Evolutionary conservation across 2,113 vertebrate genomes (phyloP), one percentile per base, ranked within the genome.

Genomic region (Proteles cristata): DNA sequence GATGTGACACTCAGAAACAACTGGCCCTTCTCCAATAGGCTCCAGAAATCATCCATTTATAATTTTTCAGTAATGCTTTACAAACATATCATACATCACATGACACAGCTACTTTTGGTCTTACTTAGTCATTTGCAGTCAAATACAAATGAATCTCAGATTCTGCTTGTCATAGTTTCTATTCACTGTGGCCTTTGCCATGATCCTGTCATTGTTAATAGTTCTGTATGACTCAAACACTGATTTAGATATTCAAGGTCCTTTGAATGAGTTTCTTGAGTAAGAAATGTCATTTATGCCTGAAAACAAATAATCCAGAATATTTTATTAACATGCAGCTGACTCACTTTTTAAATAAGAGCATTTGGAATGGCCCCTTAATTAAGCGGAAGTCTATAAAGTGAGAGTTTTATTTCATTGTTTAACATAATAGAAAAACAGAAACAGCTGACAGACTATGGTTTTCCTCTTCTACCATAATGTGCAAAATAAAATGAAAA

Each of bases 111-210:
- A 90, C 88, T 96, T 91, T 48, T 83, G 69, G 68, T 85, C 66
- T 83, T 21, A 9, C 69, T 97, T 92, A 96, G 94, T 97, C 97
- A 97, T 74, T 65, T 92, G 33, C 15, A 96, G 61, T 45, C 66
- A 93, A 93, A 95, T 55, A 95, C 92, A 97, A 95, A 94, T 73
- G 71, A 80, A 87, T 80, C 74, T 94, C 87, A 94, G 82, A 94
- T 73, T 90, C 84, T 92, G 83, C 31, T 79, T 43, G 35, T 53
- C 50, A 35, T 21, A 80, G 76, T 50, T 71, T 82, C 69, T 90
- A 48, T 53, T 96, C 92, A 77, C 31, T 66, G 11, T 69, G 55
- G 21, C 39, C 28, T 96, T 90, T 84, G 61, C 65, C 66, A 26
- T 5, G 11, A 80, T 73, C 16, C 48, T 91, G 15, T 68, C 28